These are phyloP conservation scores for Dicerorhinus sumatrensis DNA, from an alignment of 2,113 vertebrate species.

Conservation along the genomic window DNA sequence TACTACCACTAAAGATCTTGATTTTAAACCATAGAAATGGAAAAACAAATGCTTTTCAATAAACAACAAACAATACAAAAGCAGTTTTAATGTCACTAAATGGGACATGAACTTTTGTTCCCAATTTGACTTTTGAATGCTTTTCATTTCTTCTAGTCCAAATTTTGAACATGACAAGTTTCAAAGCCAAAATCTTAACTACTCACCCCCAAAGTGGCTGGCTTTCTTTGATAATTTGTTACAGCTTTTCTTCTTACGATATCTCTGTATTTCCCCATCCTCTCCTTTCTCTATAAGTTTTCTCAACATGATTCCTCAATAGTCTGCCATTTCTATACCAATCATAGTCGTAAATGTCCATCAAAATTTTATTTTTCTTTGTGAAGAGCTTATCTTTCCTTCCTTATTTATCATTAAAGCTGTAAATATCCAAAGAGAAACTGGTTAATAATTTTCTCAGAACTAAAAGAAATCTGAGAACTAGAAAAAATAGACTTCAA, in stretches of 20 bases:
- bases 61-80: background rate
- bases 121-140: constrained; percentile 31
- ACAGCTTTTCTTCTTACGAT: background rate
- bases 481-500: background rate
- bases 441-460: constrained; percentile 61
- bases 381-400: background rate
- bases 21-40: constrained; percentile 7
- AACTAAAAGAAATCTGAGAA: background rate
- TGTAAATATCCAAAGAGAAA: constrained; percentile 52
- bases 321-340: background rate
- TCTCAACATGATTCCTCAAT: background rate
- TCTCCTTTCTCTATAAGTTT: background rate
- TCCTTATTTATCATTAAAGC: background rate
- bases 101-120: background rate
- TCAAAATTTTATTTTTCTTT: background rate
- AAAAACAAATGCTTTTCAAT: background rate
- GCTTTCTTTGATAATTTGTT: background rate
- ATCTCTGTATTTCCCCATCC: background rate
- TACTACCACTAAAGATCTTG: background rate
- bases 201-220: background rate
- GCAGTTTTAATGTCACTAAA: background rate
- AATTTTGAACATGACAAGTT: background rate
- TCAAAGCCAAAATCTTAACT: background rate
- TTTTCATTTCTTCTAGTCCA: background rate
- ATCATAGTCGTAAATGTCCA: background rate